phyloP scores from a whole-genome alignment of 2,797 vertebrate genomes.

The Babyrousa celebensis region DNA sequence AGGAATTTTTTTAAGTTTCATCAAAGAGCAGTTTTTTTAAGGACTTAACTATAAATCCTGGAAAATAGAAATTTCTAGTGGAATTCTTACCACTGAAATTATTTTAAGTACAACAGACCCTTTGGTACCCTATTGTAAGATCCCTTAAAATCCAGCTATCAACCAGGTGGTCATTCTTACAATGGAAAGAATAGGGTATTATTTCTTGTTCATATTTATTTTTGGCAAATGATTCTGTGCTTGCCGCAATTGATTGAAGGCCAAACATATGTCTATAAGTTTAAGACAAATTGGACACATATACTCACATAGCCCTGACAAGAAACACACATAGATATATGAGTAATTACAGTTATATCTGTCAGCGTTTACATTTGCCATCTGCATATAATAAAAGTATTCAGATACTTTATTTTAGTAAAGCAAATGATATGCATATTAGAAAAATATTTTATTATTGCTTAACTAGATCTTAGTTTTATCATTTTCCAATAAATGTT shows the following conservation, averaged over 20 bases:
- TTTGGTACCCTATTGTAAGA: constrained; percentile 71
- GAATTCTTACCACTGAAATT: constrained; percentile 87
- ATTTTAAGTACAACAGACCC: constrained; percentile 87
- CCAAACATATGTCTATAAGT: constrained; percentile 81
- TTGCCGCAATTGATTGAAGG: constrained; percentile 82
- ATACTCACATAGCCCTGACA: constrained; percentile 17
- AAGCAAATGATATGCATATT: constrained; percentile 21
- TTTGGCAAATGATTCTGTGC: constrained; percentile 87
- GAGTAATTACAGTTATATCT: constrained; percentile 58
- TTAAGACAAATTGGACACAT: constrained; percentile 78
- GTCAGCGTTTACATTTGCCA: constrained; percentile 73
- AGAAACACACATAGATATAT: constrained; percentile 64
- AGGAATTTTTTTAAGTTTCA: constrained; percentile 84
- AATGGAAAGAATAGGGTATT: constrained; percentile 71
- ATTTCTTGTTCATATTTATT: constrained; percentile 86
- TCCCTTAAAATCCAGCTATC: constrained; percentile 85
- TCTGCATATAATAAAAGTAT: constrained; percentile 69
- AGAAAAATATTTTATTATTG: constrained; percentile 41
- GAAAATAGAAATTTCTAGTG: constrained; percentile 89
- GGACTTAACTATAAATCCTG: constrained; percentile 89
- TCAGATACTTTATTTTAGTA: constrained; percentile 64
- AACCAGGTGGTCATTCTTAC: constrained; percentile 84
- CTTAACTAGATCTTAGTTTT: constrained; percentile 61
- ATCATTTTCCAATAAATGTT: constrained; percentile 68
- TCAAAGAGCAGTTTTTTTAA: constrained; percentile 87